Percentiles rank a stretch among this genome's conserved stretches.
Evolutionary conservation across 2,797 vertebrate species (phyloP).

Genomic region (Molossus alvarezi): DNA sequence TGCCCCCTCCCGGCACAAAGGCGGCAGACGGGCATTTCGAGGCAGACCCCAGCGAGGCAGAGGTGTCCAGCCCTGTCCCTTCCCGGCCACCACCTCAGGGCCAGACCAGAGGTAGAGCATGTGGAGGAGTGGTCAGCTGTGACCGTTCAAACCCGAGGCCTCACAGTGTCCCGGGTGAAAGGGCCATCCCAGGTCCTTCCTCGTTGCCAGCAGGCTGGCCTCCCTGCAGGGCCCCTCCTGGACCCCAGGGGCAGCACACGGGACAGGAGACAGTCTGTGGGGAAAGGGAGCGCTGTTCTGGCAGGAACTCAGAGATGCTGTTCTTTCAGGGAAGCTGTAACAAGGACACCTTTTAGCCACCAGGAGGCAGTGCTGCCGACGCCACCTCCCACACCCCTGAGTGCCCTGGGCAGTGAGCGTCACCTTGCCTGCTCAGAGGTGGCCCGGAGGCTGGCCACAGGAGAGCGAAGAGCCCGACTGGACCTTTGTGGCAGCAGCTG

Average conservation of each 20-base stretch:
- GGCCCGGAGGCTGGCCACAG: not conserved
- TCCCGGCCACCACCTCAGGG: not conserved
- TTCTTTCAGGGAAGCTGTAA: conserved; percentile 90
- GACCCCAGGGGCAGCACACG: fast-evolving
- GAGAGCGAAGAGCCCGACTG: fast-evolving
- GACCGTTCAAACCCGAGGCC: too few species aligned
- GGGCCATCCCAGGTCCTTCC: not conserved
- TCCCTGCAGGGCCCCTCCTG: not conserved
- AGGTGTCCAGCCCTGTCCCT: too few species aligned
- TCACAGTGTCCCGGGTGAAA: not conserved
- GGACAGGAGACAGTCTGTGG: fast-evolving
- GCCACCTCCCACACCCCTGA: not conserved
- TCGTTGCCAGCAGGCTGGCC: not conserved
- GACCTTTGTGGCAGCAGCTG: not conserved
- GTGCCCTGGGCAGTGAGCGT: not conserved
- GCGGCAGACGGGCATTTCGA: not conserved
- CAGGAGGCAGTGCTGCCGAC: not conserved
- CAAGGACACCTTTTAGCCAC: conserved; percentile 82
- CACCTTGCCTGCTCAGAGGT: not conserved
- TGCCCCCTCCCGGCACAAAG: too few species aligned
- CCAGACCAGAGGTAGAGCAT: not conserved
- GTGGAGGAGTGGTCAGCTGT: fast-evolving
- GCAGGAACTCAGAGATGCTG: not conserved
- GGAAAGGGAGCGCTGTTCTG: not conserved
- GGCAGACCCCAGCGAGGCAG: too few species aligned